phyloP scores from a whole-genome alignment of 2,888 invertebrate genomes.

The Cheilosia urbana region DNA sequence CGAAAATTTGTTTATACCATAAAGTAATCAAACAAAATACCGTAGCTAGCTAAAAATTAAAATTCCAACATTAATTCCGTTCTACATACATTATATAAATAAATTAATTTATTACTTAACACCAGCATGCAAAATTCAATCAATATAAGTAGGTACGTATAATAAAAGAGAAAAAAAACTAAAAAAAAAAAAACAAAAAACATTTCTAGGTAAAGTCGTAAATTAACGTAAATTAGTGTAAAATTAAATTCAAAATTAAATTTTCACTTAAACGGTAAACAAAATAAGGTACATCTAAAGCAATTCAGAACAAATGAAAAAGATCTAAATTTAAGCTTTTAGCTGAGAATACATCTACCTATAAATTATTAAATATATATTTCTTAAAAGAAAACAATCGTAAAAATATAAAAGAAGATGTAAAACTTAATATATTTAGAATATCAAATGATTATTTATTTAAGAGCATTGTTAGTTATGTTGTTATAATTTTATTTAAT shows the following conservation, averaged over 20 bases:
- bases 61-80: constrained; percentile 34
- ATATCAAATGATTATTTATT: constrained; percentile 66
- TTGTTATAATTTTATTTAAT: constrained; percentile 9
- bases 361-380: constrained; percentile 56
- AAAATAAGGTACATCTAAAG: constrained; percentile 43
- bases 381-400: constrained; percentile 47
- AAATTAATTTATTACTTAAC: constrained; percentile 56
- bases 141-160: constrained; percentile 53
- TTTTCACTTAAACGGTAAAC: constrained; percentile 49
- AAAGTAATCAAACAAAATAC: constrained; percentile 45
- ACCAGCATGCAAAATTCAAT: constrained; percentile 73
- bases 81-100: constrained; percentile 26
- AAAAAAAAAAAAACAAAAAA: background rate
- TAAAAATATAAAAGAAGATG: constrained; percentile 39
- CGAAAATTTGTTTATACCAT: constrained; percentile 23
- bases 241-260: constrained; percentile 63
- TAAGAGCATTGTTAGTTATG: constrained; percentile 22
- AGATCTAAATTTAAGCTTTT: constrained; percentile 64
- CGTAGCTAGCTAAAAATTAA: constrained; percentile 68
- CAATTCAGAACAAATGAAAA: constrained; percentile 53
- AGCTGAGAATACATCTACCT: constrained; percentile 50
- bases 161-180: constrained; percentile 20
- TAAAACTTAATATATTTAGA: constrained; percentile 68
- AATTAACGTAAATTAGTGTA: constrained; percentile 60
- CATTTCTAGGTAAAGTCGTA: constrained; percentile 51